Base-by-base conservation (phyloP, 2,888 invertebrate genomes). In the Ophioninae sp. region DNA sequence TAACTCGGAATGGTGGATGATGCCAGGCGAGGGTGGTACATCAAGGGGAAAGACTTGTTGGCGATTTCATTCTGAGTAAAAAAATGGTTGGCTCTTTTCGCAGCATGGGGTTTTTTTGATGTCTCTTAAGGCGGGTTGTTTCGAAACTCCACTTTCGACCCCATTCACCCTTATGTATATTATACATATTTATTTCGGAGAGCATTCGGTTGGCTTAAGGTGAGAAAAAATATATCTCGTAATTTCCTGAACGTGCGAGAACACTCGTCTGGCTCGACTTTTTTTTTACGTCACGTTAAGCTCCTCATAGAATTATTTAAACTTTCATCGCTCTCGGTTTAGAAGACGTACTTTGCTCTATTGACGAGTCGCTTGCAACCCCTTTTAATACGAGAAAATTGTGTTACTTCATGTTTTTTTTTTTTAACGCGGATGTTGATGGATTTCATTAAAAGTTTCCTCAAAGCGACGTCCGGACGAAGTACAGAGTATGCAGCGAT, bases 131-230 rank as follows among this genome's bases (percentile, higher is more conserved):
- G 10, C 21, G 44, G 37, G 50, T 37, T 13, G 20, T 39, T 41
- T 2, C 41, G 37, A 59, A 23, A 8, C 30, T 74, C 23, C 39
- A 70, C 50, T 61, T 50, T 30, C 67, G 62, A 77, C 61, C 61
- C 41, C 50, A 39, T 8, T 30, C 10, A 62, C 37, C 37, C 7
- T 37, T 30, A 56, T 70, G 59, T 70, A 70, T 75, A 76, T 73
- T 73, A 64, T 65, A 72, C 65, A 41, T 67, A 59, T 74, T 79
- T 73, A 79, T 79, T 59, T 39, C 61, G 37, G 50, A 68, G 37
- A 20, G n/a, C 59, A 74, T 79, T 37, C 44, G 37, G 59, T 20
- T 61, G 73, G 17, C 61, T 73, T 37, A 37, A 39, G 56, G 57
- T 39, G 72, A 68, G 68, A 50, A 39, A 50, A 70, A 30, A 50